Percentiles rank a stretch among this genome's conserved stretches.
These are phyloP conservation scores for Pica pica DNA, from an alignment of 2,113 vertebrate genomes.

Conservation along the genomic window DNA sequence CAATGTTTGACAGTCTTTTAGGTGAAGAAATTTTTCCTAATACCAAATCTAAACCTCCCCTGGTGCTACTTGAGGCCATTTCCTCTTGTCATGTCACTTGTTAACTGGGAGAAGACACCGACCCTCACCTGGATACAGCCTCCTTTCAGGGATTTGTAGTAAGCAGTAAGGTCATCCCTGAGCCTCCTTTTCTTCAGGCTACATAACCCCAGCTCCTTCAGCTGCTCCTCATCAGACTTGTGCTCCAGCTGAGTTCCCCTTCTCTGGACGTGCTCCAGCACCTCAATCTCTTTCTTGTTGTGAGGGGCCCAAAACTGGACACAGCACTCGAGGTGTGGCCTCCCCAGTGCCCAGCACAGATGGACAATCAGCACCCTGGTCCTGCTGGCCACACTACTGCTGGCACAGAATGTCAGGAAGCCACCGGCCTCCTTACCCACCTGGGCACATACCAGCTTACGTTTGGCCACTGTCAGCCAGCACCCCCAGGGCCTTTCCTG, in stretches of 20 bases:
- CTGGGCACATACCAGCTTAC: fast-evolving
- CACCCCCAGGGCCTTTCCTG: background rate
- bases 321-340: background rate
- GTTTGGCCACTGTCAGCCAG: fast-evolving
- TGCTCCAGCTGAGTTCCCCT: background rate
- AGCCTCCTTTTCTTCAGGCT: background rate
- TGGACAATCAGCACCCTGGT: fast-evolving
- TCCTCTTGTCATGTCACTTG: background rate
- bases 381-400: background rate
- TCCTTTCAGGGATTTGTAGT: background rate
- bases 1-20: background rate
- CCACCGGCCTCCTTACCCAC: fast-evolving
- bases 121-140: fast-evolving
- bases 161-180: background rate
- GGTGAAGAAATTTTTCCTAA: background rate
- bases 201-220: background rate
- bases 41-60: background rate
- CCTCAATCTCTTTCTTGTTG: background rate
- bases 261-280: background rate
- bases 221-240: background rate
- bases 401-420: background rate
- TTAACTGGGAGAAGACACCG: background rate
- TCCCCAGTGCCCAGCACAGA: background rate
- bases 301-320: background rate
- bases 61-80: background rate